A percentile compares a stretch with the other conserved stretches of the same genome.
These are phyloP conservation scores for Caranx melampygus DNA, from an alignment of 2,113 vertebrate genomes.

Conservation along the genomic window DNA sequence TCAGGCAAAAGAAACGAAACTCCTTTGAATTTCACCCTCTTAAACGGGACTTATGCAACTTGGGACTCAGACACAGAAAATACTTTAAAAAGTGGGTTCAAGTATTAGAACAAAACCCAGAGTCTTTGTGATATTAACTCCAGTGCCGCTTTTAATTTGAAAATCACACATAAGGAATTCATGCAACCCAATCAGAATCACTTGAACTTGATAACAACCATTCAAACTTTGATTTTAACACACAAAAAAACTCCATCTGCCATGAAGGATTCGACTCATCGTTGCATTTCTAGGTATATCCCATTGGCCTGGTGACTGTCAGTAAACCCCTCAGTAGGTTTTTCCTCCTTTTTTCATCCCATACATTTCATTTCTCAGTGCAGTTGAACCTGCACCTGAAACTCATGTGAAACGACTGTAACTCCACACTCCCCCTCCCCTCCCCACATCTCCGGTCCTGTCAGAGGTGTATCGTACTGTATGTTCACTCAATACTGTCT, in stretches of 20 bases:
- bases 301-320: constrained; percentile 14
- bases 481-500: constrained; percentile 77
- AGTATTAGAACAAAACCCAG: not conserved
- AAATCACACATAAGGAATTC: not conserved
- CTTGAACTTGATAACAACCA: not conserved
- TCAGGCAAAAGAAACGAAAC: constrained; percentile 20
- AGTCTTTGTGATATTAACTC: not conserved
- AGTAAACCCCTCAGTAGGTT: constrained; percentile 32
- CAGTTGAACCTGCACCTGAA: constrained; percentile 33
- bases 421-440: constrained; percentile 84
- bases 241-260: not conserved
- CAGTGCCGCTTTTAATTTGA: not conserved
- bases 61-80: constrained; percentile 1
- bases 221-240: constrained; percentile 28
- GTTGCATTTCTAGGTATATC: constrained; percentile 14
- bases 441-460: constrained; percentile 83
- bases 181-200: not conserved
- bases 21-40: constrained; percentile 30
- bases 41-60: constrained; percentile 39
- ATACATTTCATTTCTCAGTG: not conserved
- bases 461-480: constrained; percentile 87
- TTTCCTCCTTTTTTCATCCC: constrained; percentile 5
- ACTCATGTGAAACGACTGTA: constrained; percentile 98
- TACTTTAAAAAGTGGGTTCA: constrained; percentile 26
- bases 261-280: constrained; percentile 12